Conservation (phyloP, 2,888 invertebrate species). For the Mamestra brassicae region DNA sequence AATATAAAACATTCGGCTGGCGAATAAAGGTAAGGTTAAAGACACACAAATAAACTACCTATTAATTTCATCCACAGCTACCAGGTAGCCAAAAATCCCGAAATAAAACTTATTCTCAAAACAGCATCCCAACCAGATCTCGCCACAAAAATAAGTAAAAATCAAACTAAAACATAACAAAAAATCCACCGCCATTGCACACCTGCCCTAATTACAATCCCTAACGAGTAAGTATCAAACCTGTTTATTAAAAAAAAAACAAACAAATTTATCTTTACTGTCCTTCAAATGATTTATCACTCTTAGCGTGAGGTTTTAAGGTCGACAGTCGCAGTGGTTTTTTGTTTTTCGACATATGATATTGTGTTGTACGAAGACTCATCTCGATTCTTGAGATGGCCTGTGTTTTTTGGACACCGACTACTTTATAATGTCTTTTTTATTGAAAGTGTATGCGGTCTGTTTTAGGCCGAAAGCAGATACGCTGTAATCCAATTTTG, state of each 20-base stretch:
- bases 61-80: slow-evolving; percentile 1
- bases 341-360: slow-evolving; percentile 19
- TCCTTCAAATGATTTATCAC: slow-evolving; percentile 22
- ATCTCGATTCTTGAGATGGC: slow-evolving; percentile 72
- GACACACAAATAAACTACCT: background rate
- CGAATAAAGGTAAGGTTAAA: no score
- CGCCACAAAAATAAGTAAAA: slow-evolving; percentile 66
- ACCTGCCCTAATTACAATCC: slow-evolving; percentile 86
- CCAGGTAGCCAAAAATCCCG: slow-evolving; percentile 34
- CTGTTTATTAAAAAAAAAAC: slow-evolving; percentile 76
- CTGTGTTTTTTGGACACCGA: slow-evolving; percentile 77
- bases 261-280: slow-evolving; percentile 63
- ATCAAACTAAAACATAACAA: slow-evolving; percentile 73
- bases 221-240: slow-evolving; percentile 77
- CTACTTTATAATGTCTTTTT: slow-evolving; percentile 86
- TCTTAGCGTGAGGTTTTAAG: slow-evolving; percentile 47
- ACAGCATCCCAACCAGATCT: slow-evolving; percentile 53
- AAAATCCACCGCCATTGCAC: slow-evolving; percentile 79
- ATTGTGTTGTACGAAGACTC: slow-evolving; percentile 64
- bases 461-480: slow-evolving; percentile 66
- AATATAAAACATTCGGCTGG: no score
- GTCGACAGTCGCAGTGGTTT: slow-evolving; percentile 57
- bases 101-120: slow-evolving; percentile 22
- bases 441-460: slow-evolving; percentile 75
- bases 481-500: slow-evolving; percentile 67